These are phyloP conservation scores for Menidia beryllina DNA, from an alignment of 2,113 vertebrate genomes.

Conservation along the genomic window DNA sequence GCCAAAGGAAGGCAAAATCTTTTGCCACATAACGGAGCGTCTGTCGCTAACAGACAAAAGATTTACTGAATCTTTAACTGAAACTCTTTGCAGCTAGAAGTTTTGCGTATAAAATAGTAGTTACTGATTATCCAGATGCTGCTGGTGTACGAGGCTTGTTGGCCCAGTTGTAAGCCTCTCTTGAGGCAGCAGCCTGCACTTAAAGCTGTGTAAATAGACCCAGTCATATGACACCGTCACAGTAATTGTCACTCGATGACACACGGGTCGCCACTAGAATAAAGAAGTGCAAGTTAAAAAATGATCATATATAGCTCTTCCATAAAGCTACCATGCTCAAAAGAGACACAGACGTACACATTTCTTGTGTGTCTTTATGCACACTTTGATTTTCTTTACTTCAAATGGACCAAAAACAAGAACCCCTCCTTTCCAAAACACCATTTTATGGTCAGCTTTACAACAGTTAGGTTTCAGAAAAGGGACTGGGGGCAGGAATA, in stretches of 20 bases:
- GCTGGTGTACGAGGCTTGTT: not conserved
- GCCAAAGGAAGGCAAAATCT: too few relatives aligned
- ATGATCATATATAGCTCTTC: not conserved
- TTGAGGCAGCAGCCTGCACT: conserved; percentile 3
- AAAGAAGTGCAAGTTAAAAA: conserved; percentile 30
- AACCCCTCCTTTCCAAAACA: too few relatives aligned
- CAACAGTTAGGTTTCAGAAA: too few relatives aligned
- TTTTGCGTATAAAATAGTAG: conserved; percentile 17
- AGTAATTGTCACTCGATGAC: conserved; percentile 57
- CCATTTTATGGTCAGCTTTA: too few relatives aligned
- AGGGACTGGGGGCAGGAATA: too few relatives aligned
- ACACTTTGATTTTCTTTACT: too few relatives aligned
- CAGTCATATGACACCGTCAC: conserved; percentile 1
- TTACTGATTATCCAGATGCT: conserved; percentile 28
- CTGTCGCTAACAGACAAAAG: not conserved
- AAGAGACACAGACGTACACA: not conserved
- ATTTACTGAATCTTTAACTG: conserved; percentile 12
- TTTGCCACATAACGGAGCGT: not conserved
- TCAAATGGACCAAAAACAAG: too few relatives aligned
- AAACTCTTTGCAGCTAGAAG: not conserved
- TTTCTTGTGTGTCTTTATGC: not conserved
- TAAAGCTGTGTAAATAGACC: conserved; percentile 40
- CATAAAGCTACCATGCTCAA: not conserved
- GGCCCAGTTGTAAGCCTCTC: not conserved
- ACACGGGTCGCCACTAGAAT: conserved; percentile 24